Evolutionary conservation across 2,113 vertebrate species (phyloP).

Genomic region (Laticauda laticaudata): DNA sequence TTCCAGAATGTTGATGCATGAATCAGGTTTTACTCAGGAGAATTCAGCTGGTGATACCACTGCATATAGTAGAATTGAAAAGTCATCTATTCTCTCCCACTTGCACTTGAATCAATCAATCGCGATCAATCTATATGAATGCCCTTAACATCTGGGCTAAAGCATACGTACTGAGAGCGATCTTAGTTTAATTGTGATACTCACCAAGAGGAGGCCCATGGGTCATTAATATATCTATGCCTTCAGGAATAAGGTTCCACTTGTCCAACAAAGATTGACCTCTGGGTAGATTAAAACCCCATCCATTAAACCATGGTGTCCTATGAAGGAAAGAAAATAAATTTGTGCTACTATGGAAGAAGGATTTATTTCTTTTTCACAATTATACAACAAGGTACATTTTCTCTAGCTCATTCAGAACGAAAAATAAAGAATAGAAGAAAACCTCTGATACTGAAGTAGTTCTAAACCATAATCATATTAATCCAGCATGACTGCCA

Average conservation of each 20-base stretch:
- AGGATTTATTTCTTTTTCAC: conserved; percentile 5
- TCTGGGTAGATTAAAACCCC: conserved; percentile 97
- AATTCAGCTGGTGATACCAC: neutral
- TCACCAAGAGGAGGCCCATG: conserved; percentile 97
- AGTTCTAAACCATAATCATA: neutral
- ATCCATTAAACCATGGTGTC: conserved; percentile 99
- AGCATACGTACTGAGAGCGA: neutral
- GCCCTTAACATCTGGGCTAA: neutral
- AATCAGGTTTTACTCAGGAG: neutral
- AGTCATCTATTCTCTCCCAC: neutral
- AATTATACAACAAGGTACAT: conserved; percentile 35
- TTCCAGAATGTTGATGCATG: neutral
- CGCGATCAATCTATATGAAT: neutral
- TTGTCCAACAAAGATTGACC: conserved; percentile 98
- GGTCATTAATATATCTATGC: conserved; percentile 98
- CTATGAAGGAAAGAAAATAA: conserved; percentile 73
- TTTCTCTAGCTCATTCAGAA: conserved; percentile 33
- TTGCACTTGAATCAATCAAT: neutral
- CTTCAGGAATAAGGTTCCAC: conserved; percentile 96
- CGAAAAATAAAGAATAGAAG: conserved; percentile 31
- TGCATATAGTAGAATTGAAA: neutral
- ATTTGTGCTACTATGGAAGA: conserved; percentile 52
- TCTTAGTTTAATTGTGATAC: conserved; percentile 54
- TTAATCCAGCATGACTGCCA: neutral
- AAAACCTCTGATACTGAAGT: neutral